These are phyloP conservation scores for Ceuthmochares aereus DNA, from an alignment of 2,113 vertebrate genomes.

Conservation along the genomic window DNA sequence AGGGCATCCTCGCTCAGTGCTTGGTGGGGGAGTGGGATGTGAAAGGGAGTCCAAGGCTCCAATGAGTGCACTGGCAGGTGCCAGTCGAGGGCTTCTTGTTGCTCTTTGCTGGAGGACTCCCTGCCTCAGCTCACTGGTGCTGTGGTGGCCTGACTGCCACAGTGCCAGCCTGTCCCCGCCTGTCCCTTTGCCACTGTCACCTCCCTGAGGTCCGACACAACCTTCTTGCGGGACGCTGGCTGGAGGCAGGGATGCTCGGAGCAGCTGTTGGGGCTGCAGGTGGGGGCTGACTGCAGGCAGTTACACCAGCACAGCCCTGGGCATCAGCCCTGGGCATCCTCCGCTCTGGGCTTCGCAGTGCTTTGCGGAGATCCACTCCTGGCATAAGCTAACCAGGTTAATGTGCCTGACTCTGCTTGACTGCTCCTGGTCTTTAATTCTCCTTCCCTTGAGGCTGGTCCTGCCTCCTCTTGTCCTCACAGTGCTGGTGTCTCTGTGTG, in stretches of 20 bases:
- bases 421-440: neutral
- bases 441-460: neutral
- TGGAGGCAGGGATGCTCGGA: neutral
- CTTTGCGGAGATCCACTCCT: fast-evolving
- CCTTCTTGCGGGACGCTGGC: neutral
- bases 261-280: neutral
- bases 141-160: neutral
- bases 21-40: fast-evolving
- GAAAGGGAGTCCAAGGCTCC: neutral
- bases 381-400: too few relatives aligned
- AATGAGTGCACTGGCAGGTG: neutral
- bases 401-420: neutral
- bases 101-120: neutral
- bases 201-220: neutral
- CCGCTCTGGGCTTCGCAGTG: fast-evolving
- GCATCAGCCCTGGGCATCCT: neutral
- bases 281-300: neutral
- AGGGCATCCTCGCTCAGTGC: neutral
- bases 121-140: neutral
- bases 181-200: neutral
- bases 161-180: neutral
- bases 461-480: fast-evolving
- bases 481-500: neutral
- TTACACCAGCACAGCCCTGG: neutral
- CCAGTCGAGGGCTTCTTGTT: neutral